These are phyloP conservation scores for Stenotaenia linearis DNA, from an alignment of 2,888 invertebrate species.

Conservation along the genomic window DNA sequence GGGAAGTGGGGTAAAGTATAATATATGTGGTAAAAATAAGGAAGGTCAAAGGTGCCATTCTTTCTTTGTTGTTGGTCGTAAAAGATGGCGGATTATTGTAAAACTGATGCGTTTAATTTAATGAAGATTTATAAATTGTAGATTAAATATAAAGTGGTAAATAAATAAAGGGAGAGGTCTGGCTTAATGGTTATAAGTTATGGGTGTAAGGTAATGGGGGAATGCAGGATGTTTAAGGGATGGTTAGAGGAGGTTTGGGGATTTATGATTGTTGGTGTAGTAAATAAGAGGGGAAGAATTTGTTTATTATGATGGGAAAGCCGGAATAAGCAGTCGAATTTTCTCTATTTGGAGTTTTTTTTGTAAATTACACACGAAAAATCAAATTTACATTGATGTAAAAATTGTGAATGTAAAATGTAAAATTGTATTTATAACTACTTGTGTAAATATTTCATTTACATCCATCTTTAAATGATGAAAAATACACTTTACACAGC, in stretches of 20 bases:
- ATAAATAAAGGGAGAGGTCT: neutral
- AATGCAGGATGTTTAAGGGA: neutral
- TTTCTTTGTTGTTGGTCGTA: neutral
- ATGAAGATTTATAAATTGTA: slow-evolving; percentile 4
- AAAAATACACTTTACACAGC: no score
- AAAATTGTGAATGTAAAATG: no score
- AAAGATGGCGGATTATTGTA: neutral
- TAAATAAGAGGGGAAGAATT: neutral
- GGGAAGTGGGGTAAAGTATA: neutral
- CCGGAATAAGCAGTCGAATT: neutral
- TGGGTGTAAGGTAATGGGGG: neutral
- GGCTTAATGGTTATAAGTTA: neutral
- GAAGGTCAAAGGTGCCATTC: neutral
- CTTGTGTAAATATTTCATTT: no score
- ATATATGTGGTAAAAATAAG: neutral
- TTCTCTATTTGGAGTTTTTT: no score
- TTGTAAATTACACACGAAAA: no score
- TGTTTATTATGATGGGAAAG: neutral
- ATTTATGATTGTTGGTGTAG: neutral
- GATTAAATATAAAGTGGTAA: neutral
- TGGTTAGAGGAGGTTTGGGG: neutral
- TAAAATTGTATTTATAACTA: no score
- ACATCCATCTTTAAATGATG: no score
- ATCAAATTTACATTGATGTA: no score
- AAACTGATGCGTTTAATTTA: neutral